These are phyloP conservation scores for Perizoma affinitatum DNA, from an alignment of 2,888 invertebrate genomes.

Conservation along the genomic window DNA sequence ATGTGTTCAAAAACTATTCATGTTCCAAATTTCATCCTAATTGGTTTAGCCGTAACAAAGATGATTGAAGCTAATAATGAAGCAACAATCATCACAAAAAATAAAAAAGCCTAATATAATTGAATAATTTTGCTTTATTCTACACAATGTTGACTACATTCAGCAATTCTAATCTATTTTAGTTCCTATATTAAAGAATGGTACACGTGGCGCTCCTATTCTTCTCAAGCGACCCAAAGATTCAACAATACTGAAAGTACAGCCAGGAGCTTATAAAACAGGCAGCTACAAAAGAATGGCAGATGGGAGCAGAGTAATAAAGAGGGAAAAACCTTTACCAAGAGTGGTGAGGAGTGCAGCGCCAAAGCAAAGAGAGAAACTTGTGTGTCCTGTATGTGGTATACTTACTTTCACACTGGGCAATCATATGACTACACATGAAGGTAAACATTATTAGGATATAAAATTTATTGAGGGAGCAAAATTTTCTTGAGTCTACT, in stretches of 20 bases:
- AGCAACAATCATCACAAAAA: too few species aligned
- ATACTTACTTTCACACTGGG: constrained; percentile 76
- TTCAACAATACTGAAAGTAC: constrained; percentile 71
- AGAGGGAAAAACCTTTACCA: constrained; percentile 56
- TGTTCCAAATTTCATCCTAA: too few species aligned
- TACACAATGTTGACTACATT: too few species aligned
- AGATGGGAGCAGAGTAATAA: constrained; percentile 43
- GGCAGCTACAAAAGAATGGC: constrained; percentile 54
- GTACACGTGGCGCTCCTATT: constrained; percentile 71
- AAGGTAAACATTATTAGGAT: constrained; percentile 55
- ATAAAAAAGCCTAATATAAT: too few species aligned
- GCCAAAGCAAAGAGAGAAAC: constrained; percentile 71
- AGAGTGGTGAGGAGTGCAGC: constrained; percentile 57
- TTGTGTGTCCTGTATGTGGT: constrained; percentile 80
- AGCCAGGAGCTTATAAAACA: constrained; percentile 58
- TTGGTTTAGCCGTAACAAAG: too few species aligned
- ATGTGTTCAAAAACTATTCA: too few species aligned
- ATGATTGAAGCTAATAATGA: too few species aligned
- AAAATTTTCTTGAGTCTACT: too few species aligned
- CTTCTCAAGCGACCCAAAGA: constrained; percentile 75
- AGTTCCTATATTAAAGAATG: constrained; percentile 79
- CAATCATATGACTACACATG: constrained; percentile 78
- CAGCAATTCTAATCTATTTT: constrained; percentile 21
- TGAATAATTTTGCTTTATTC: too few species aligned
- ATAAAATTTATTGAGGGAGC: too few species aligned